These are phyloP conservation scores for Lycophotia porphyrea DNA, from an alignment of 2,888 invertebrate species.

Conservation along the genomic window DNA sequence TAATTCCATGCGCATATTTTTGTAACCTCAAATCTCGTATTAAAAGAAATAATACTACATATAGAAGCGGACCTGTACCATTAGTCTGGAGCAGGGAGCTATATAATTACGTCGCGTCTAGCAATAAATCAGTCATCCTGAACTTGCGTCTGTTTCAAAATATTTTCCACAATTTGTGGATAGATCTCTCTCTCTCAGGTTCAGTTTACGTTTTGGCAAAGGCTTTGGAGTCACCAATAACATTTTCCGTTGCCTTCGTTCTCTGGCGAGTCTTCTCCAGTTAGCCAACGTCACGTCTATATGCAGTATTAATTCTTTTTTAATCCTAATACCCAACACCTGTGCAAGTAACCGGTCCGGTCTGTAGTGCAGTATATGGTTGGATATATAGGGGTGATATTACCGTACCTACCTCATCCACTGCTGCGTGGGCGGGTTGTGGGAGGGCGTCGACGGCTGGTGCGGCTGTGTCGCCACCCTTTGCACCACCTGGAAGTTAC, in stretches of 20 bases:
- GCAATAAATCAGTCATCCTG: neutral
- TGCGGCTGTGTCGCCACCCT: slow-evolving; percentile 87
- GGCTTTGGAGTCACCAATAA: too few relatives aligned
- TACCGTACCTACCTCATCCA: slow-evolving; percentile 86
- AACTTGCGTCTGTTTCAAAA: neutral
- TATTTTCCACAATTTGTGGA: neutral
- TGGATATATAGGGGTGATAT: slow-evolving; percentile 52
- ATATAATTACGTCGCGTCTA: neutral
- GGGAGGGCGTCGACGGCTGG: slow-evolving; percentile 77
- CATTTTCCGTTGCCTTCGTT: too few relatives aligned
- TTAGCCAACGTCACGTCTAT: neutral
- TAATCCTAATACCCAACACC: slow-evolving; percentile 42
- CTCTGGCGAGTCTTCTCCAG: neutral
- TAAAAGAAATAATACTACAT: neutral
- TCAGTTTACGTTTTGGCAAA: neutral
- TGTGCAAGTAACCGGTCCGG: slow-evolving; percentile 32
- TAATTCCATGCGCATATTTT: slow-evolving; percentile 25
- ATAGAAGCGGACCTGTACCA: neutral
- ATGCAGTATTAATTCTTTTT: neutral
- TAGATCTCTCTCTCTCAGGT: neutral
- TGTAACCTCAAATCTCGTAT: neutral
- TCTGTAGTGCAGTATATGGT: slow-evolving; percentile 42
- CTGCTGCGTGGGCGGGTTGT: slow-evolving; percentile 80
- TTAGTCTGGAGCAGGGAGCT: neutral
- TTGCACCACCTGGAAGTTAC: slow-evolving; percentile 82